Conservation (phyloP, 2,888 invertebrate species). For the Tetropium fuscum region DNA sequence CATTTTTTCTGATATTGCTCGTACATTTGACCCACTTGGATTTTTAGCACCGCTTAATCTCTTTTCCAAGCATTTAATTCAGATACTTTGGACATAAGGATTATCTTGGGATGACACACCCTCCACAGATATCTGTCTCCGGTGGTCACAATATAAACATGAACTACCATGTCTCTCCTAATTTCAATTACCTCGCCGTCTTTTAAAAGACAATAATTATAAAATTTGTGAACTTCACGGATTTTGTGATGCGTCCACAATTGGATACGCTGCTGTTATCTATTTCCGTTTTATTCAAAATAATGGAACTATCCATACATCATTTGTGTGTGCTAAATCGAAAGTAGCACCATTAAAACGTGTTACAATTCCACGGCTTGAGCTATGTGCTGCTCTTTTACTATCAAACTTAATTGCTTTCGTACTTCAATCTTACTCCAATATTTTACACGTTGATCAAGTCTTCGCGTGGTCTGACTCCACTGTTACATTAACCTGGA, state of each 20-base stretch:
- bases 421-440: too few relatives aligned
- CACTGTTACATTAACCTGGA: constrained; percentile 3
- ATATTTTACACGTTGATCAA: too few relatives aligned
- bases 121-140: neutral
- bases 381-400: constrained; percentile 8
- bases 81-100: neutral
- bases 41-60: neutral
- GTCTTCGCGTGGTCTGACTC: constrained; percentile 18
- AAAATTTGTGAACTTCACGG: constrained; percentile 15
- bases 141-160: neutral
- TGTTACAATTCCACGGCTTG: neutral
- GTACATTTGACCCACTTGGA: constrained; percentile 1
- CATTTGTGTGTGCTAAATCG: constrained; percentile 7
- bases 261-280: constrained; percentile 9
- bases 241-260: constrained; percentile 16
- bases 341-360: neutral
- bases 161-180: neutral
- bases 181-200: neutral
- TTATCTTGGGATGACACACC: neutral
- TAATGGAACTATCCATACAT: neutral
- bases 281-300: neutral
- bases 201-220: neutral
- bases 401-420: neutral
- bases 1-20: neutral
- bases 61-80: neutral